Base-by-base conservation (phyloP, 2,797 vertebrate genomes). In the Helostoma temminkii region DNA sequence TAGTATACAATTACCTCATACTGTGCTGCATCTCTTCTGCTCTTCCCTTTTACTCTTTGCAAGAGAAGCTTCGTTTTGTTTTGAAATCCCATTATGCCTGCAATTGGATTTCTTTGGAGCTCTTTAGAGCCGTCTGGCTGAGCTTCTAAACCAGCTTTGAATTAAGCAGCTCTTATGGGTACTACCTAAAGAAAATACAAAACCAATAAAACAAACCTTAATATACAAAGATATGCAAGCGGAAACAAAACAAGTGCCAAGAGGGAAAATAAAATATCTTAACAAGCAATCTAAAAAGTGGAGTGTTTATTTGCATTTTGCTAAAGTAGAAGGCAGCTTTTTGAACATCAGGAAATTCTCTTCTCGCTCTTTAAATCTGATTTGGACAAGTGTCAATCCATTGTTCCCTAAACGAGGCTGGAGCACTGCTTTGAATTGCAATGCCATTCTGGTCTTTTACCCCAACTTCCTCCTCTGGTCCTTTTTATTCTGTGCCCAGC, bases 81-180 rank as follows among this genome's bases (percentile, higher is more conserved):
- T 90, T 56, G 67, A 85, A 92, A 93, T 93, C 93, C 88, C 84
- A 90, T 95, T 94, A 94, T 84, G 85, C 81, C 83, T 80, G 66
- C 91, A 92, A 93, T 92, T 91, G 93, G 93, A 93, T 94, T 93
- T 92, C 82, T 74, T 83, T 28, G 77, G 83, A 94, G 88, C 81
- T 71, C 87, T 87, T 94, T 84, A 93, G 90, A 93, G 89, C 88
- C 85, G 83, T 86, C 90, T 91, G 91, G 90, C 90, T 93, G 88
- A 93, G 91, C 92, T 85, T 74, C 90, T 92, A 91, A 94, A 92
- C 92, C 89, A 89, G 93, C 89, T 93, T 93, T 93, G 89, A 91
- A 90, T 84, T 93, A 93, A 93, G 89, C 84, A 85, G 88, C 93
- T 92, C 90, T 91, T 65, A 56, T 74, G 76, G 78, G 67, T 28